Evolutionary conservation across 2,113 vertebrate genomes (phyloP), one percentile per base, ranked within the genome.

Genomic region (Ochotona princeps): DNA sequence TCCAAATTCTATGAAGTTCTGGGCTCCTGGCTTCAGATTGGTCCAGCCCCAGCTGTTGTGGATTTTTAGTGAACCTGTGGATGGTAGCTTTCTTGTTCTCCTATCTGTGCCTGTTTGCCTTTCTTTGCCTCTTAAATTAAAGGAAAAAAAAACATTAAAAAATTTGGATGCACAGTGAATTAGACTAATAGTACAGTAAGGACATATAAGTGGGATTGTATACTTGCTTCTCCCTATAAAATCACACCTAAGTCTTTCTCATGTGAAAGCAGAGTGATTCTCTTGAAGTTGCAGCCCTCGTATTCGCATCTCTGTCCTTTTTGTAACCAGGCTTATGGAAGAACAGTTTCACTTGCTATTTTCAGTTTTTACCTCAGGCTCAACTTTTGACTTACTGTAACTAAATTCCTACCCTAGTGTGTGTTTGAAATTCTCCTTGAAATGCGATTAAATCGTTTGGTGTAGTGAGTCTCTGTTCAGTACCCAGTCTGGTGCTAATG

Each of bases 351-450:
- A 28, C 11, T 23, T 90, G 18, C 49, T 57, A 14, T 74, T 94
- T 92, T 87, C 69, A 82, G 17, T n/a, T n/a, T 70, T 94, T 17
- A 86, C 21, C 30, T 94, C 32, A 30, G 20, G 75, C 69, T 76
- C 63, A 84, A 14, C 18, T 86, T 89, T 63, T 90, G 74, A 90
- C 32, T 95, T 83, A n/a, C 0, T 54, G 25, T 75, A 51, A 44
- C 63, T 9, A 88, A 11, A 87, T 81, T 67, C 89, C 51, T 83
- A 66, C 11, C 44, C 23, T n/a, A 65, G 17, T 32, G 25, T 47
- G 78, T n/a, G 15, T 86, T 69, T 75, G 51, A 87, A 89, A 78
- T 94, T 28, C 87, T 83, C 51, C 38, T 90, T 91, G 32, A 82
- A 73, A 35, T 54, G 7, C 1, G 80, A 21, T 30, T 84, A 74